Percentiles rank a stretch among this genome's conserved stretches.
These are phyloP conservation scores for Callaeas wilsoni DNA, from an alignment of 2,113 vertebrate species.

Conservation along the genomic window DNA sequence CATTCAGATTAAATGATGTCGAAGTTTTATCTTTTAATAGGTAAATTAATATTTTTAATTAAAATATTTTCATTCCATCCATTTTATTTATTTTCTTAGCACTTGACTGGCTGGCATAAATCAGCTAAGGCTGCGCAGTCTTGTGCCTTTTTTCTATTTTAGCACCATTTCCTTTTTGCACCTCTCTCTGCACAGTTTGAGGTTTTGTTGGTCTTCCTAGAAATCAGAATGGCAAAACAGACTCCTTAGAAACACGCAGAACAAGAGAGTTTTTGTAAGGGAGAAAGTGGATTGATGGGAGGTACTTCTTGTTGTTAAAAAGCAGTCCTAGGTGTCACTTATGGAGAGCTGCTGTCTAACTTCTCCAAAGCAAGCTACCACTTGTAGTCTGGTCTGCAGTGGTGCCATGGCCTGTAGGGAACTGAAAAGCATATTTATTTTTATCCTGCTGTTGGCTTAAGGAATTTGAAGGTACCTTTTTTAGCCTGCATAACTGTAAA, in stretches of 20 bases:
- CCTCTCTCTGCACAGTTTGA: not conserved
- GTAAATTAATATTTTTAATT: not conserved
- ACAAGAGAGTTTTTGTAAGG: not conserved
- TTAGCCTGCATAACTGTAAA: conserved; percentile 32
- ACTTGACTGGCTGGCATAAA: not conserved
- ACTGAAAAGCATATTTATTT: conserved; percentile 8
- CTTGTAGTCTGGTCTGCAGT: not conserved
- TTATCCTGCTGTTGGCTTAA: conserved; percentile 12
- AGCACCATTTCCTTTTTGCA: not conserved
- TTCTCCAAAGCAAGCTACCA: not conserved
- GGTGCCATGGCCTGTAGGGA: not conserved
- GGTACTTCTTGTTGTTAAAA: not conserved
- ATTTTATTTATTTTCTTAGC: not conserved
- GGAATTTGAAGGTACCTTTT: conserved; percentile 20
- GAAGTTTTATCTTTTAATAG: not conserved
- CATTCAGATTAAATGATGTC: not conserved
- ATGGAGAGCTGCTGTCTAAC: not conserved
- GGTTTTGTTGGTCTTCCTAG: conserved; percentile 29
- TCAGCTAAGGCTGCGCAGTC: not conserved
- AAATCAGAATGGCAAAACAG: conserved; percentile 5
- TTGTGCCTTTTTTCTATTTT: not conserved
- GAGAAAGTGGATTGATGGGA: not conserved
- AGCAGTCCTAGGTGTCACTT: not conserved
- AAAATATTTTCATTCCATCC: not conserved
- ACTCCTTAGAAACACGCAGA: not conserved